phyloP scores from a whole-genome alignment of 2,888 invertebrate species.

The Germaria angustata region DNA sequence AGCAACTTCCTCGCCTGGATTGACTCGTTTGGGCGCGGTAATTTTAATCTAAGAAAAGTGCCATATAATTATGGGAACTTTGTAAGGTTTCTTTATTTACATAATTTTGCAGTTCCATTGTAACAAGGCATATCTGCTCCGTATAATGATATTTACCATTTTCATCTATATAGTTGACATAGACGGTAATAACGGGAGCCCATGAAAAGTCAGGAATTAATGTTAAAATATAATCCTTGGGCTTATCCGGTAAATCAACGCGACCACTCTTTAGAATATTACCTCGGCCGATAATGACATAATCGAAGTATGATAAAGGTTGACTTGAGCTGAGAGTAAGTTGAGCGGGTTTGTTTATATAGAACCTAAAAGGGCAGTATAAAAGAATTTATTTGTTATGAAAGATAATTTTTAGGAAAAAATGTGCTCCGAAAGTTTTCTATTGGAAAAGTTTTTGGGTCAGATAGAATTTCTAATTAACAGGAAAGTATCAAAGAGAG shows the following conservation, averaged over 20 bases:
- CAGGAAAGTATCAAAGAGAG: too few relatives aligned
- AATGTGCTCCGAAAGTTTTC: too few relatives aligned
- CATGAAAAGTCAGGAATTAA: background rate
- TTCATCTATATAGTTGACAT: background rate
- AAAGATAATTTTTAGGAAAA: too few relatives aligned
- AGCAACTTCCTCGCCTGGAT: conserved; percentile 89
- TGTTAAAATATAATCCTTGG: background rate
- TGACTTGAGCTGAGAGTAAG: conserved; percentile 81
- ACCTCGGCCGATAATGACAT: conserved; percentile 83
- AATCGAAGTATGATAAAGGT: conserved; percentile 87
- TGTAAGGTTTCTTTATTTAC: conserved; percentile 17
- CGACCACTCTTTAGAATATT: background rate
- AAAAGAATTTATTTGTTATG: background rate
- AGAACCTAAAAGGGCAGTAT: conserved; percentile 75
- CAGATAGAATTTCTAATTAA: too few relatives aligned
- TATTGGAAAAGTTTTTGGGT: too few relatives aligned
- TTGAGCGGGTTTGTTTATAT: conserved; percentile 81
- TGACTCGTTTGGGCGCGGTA: conserved; percentile 84
- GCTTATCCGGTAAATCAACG: background rate
- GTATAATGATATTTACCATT: background rate
- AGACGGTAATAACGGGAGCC: background rate
- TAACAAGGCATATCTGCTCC: conserved; percentile 88
- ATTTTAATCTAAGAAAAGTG: conserved; percentile 83
- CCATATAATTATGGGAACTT: background rate
- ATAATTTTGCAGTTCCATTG: conserved; percentile 83